Percentiles rank a stretch among this genome's conserved stretches.
Evolutionary conservation across 2,113 vertebrate genomes (phyloP).

Genomic region (Callorhinus ursinus): DNA sequence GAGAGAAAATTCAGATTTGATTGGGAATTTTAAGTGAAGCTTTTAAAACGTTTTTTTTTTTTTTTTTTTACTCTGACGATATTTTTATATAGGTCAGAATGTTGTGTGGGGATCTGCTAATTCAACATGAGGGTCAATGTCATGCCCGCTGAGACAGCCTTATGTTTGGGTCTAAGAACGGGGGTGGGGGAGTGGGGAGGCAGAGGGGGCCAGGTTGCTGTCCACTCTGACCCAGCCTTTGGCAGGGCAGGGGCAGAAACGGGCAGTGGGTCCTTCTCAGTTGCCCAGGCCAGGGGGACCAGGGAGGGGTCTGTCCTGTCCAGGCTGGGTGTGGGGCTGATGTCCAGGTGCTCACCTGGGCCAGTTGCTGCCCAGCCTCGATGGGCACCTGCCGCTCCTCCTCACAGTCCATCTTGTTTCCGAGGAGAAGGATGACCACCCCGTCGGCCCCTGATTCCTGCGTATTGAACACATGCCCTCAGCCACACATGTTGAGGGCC

Average conservation of each 20-base stretch:
- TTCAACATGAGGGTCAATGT: neutral
- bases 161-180: neutral
- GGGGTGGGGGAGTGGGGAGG: neutral
- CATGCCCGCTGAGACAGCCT: rapidly evolving
- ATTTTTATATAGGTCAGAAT: neutral
- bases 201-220: neutral
- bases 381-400: constrained; percentile 85
- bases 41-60: neutral
- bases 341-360: constrained; percentile 85
- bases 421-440: constrained; percentile 90
- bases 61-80: neutral
- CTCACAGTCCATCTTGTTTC: constrained; percentile 92
- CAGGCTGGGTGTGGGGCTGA: neutral
- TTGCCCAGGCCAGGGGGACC: neutral
- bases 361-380: constrained; percentile 87
- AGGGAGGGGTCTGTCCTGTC: neutral
- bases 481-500: neutral
- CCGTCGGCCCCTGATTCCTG: constrained; percentile 88
- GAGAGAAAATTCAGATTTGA: constrained; percentile 60
- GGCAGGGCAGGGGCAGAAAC: neutral
- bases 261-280: neutral
- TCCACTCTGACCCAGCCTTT: neutral
- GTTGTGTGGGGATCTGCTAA: neutral
- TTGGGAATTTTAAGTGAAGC: constrained; percentile 45
- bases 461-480: neutral